These are phyloP conservation scores for Salmo trutta DNA, from an alignment of 2,797 vertebrate genomes.

Conservation along the genomic window DNA sequence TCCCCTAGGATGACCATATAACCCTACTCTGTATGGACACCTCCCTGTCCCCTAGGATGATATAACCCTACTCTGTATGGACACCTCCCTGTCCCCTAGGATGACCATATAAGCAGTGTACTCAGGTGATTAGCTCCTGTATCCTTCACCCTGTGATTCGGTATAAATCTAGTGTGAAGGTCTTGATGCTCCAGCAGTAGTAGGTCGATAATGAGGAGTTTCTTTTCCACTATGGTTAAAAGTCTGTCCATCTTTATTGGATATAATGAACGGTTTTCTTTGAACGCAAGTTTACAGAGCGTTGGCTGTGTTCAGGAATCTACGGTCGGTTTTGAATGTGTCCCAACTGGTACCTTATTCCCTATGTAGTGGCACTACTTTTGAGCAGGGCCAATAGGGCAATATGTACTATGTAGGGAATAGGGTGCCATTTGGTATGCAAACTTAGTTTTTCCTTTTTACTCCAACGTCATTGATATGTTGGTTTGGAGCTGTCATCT, in stretches of 20 bases:
- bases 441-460: background rate
- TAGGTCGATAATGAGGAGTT: background rate
- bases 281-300: background rate
- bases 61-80: too few species aligned
- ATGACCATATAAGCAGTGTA: background rate
- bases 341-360: background rate
- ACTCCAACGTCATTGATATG: background rate
- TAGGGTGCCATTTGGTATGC: background rate
- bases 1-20: too few species aligned
- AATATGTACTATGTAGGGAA: background rate
- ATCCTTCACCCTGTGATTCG: background rate
- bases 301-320: background rate
- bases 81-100: too few species aligned
- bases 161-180: background rate
- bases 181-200: background rate
- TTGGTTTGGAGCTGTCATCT: background rate
- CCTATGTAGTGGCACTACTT: background rate
- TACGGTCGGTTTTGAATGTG: background rate
- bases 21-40: too few species aligned
- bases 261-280: background rate
- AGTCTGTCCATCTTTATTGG: background rate
- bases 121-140: background rate
- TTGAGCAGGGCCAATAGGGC: background rate
- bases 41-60: too few species aligned
- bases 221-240: background rate